phyloP scores from a whole-genome alignment of 2,888 invertebrate species.

The Tridacna crocea region DNA sequence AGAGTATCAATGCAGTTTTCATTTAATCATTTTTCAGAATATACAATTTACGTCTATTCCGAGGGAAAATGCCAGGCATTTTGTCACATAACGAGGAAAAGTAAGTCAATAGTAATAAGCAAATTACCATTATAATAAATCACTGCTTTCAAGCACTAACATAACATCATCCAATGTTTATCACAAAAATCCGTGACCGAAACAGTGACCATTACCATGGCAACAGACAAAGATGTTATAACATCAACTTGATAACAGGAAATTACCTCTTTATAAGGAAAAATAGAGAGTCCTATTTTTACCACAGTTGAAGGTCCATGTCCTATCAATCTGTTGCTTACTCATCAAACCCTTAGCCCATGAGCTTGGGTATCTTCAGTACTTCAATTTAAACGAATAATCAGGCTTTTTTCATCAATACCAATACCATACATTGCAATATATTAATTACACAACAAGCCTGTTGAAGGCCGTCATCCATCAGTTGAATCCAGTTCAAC shows the following conservation, averaged over 20 bases:
- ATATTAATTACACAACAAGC: conserved; percentile 6
- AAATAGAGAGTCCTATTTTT: too few relatives aligned
- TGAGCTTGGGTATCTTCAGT: too few relatives aligned
- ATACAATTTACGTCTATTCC: conserved; percentile 56
- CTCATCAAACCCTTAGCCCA: too few relatives aligned
- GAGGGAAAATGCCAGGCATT: conserved; percentile 69
- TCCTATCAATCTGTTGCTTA: too few relatives aligned
- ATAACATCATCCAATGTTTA: conserved; percentile 11
- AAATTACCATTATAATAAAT: conserved; percentile 13
- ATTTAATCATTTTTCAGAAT: conserved; percentile 58
- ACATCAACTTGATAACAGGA: too few relatives aligned
- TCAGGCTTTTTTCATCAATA: not conserved
- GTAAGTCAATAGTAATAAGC: conserved; percentile 34
- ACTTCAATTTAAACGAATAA: not conserved
- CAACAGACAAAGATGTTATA: too few relatives aligned
- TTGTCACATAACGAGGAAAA: conserved; percentile 64
- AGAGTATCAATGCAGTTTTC: conserved; percentile 48
- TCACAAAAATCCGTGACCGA: conserved; percentile 14
- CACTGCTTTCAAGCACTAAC: conserved; percentile 25
- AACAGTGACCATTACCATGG: not conserved
- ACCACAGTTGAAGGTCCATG: too few relatives aligned
- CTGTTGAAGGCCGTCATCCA: not conserved
- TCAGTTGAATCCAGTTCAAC: too few relatives aligned
- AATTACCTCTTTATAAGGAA: too few relatives aligned
- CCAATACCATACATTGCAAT: not conserved